Base-by-base conservation (phyloP, 2,888 invertebrate species). In the Muscina levida region DNA sequence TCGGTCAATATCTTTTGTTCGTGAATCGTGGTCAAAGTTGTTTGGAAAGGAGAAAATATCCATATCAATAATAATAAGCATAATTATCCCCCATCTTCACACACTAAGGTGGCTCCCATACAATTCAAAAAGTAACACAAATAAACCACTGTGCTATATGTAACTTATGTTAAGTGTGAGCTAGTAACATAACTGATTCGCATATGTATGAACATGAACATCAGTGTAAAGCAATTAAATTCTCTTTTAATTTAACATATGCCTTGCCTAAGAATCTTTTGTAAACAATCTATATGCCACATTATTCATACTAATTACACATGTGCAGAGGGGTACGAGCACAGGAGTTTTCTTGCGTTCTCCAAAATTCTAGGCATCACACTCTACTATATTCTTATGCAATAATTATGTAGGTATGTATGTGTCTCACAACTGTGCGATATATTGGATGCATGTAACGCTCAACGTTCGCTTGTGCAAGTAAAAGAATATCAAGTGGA, bases 231-330 rank as follows among this genome's bases (percentile, higher is more conserved):
- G 80, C 77, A 80, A 80, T 80, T 80, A 77, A 74, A 77, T 73
- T 67, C 70, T 48, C 77, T 80, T 77, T 67, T 73, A 80, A 73
- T 77, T 74, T 66, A 62, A 19, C 59, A 65, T 67, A 26, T 71
- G 37, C 53, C 72, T 70, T 77, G 56, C 74, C 53, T 67, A 42
- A 81, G 77, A 81, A 75, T 77, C 67, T 72, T 67, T 81, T 37
- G 24, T 26, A 68, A 74, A 75, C 67, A 72, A 74, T 77, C 81
- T 77, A 81, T 81, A 81, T 77, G 81, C 77, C 72, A 67, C 72
- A 77, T 74, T 81, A 75, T 74, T 81, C 74, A 77, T 81, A 74
- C 81, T 81, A 81, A 81, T 81, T 81, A 74, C 77, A 77, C 13
- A 68, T 72, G 66, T 68, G 11, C 62, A 19, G 39, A 19, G 39